Conservation (phyloP, 2,888 invertebrate genomes). For the Campoplex capitator region DNA sequence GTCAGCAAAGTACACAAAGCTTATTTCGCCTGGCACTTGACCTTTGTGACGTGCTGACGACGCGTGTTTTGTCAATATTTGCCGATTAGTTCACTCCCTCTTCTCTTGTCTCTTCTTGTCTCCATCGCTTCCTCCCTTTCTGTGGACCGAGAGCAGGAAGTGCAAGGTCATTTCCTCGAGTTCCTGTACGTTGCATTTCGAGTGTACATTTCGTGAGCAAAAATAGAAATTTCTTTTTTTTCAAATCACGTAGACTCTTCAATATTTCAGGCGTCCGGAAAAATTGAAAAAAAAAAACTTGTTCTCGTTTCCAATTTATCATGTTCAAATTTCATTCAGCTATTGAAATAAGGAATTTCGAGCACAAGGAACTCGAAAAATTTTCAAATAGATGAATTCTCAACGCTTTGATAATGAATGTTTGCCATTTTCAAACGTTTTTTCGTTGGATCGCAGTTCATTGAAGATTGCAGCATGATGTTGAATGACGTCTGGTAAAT, state of each 20-base stretch:
- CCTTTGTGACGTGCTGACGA: slow-evolving; percentile 66
- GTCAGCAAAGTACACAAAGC: slow-evolving; percentile 80
- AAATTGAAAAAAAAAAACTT: background rate
- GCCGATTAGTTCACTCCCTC: slow-evolving; percentile 77
- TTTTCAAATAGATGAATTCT: background rate
- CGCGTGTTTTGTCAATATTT: slow-evolving; percentile 80
- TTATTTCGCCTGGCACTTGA: slow-evolving; percentile 71
- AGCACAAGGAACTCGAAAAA: background rate
- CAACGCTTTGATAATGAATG: background rate
- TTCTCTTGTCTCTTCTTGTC: slow-evolving; percentile 5
- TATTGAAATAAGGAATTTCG: background rate
- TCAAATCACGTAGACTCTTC: background rate
- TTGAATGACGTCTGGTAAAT: slow-evolving; percentile 54
- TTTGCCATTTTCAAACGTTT: slow-evolving; percentile 3
- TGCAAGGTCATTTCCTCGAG: slow-evolving; percentile 19
- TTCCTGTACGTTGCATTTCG: background rate
- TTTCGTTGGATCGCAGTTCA: slow-evolving; percentile 9
- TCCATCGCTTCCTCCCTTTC: background rate
- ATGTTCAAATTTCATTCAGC: background rate
- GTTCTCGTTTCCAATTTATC: background rate
- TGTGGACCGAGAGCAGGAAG: slow-evolving; percentile 1
- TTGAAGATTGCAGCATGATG: slow-evolving; percentile 22
- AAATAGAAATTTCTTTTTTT: background rate
- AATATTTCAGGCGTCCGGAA: background rate
- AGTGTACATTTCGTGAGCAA: background rate